phyloP scores from a whole-genome alignment of 2,797 vertebrate species.

The Sebastes dallii region DNA sequence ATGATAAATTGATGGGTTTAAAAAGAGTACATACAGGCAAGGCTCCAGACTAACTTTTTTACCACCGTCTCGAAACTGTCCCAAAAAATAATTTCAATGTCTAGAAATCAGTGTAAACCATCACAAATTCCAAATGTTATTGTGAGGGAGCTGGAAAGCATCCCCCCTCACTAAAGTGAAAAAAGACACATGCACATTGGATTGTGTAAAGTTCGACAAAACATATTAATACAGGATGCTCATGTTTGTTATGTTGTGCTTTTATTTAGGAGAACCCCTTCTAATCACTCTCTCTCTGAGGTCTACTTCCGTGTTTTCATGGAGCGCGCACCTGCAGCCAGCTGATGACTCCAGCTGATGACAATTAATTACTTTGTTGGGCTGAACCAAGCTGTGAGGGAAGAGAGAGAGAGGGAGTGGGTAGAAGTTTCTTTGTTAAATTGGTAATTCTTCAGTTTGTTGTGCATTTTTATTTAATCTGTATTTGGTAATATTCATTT shows the following conservation, averaged over 20 bases:
- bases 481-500: neutral
- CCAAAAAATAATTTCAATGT: neutral
- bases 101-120: neutral
- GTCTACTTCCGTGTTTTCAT: neutral
- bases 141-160: neutral
- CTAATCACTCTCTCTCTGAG: neutral
- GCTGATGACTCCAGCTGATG: neutral
- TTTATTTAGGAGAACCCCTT: neutral
- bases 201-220: neutral
- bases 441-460: neutral
- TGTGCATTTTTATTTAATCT: no score
- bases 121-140: neutral
- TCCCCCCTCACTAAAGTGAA: neutral
- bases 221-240: neutral
- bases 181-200: neutral
- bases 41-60: neutral
- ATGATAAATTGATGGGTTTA: neutral
- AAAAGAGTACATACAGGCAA: neutral
- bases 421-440: neutral
- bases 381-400: neutral
- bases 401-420: neutral
- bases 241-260: neutral
- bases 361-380: neutral
- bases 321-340: neutral
- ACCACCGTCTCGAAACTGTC: neutral